Evolutionary conservation across 2,888 invertebrate species (phyloP).

Genomic region (Lasius fuliginosus): DNA sequence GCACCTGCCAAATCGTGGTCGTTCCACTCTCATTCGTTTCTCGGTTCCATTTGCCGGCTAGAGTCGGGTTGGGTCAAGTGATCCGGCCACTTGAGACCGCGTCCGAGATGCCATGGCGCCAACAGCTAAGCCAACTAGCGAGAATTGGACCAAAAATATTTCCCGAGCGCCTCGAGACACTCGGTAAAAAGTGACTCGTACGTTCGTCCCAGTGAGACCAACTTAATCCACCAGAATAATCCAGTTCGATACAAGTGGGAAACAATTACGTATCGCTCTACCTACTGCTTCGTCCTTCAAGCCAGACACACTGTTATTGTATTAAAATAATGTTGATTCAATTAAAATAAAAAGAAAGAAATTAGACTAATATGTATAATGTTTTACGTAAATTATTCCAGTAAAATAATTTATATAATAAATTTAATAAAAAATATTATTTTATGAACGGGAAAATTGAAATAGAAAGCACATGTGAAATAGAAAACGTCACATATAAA

Average conservation of each 20-base stretch:
- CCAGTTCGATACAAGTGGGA: constrained; percentile 16
- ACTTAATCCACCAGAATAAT: constrained; percentile 39
- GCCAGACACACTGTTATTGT: not conserved
- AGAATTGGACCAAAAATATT: constrained; percentile 58
- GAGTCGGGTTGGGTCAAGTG: constrained; percentile 75
- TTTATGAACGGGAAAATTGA: not conserved
- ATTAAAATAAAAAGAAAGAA: not conserved
- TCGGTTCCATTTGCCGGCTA: constrained; percentile 57
- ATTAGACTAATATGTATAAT: not conserved
- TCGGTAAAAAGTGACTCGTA: constrained; percentile 30
- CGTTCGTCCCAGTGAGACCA: constrained; percentile 24
- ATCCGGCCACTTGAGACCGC: constrained; percentile 72
- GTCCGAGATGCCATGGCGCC: constrained; percentile 68
- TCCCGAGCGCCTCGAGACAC: constrained; percentile 39
- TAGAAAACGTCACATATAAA: not conserved
- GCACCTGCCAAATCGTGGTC: constrained; percentile 62
- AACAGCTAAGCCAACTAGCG: constrained; percentile 48
- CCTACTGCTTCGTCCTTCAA: not conserved
- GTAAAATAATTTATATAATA: not conserved
- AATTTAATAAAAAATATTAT: not conserved
- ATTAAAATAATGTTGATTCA: not conserved
- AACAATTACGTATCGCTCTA: constrained; percentile 17
- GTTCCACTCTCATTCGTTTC: constrained; percentile 52
- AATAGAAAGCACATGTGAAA: not conserved
- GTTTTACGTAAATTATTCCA: not conserved